Conservation (phyloP, 2,797 vertebrate genomes). For the Tympanoctomys barrerae region DNA sequence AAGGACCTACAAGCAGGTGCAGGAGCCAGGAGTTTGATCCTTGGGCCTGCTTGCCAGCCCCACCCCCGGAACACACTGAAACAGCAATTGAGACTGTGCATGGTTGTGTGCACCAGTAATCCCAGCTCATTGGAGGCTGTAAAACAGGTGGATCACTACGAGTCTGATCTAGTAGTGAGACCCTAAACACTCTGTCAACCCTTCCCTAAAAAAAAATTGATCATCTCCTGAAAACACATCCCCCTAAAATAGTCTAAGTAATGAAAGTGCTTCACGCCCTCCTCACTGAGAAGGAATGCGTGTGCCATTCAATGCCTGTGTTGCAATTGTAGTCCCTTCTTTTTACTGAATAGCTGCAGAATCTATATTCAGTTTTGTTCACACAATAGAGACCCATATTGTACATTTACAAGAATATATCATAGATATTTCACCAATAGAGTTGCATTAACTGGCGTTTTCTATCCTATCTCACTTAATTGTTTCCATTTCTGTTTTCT, state of each 20-base stretch:
- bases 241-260: constrained; percentile 83
- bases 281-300: constrained; percentile 83
- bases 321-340: constrained; percentile 81
- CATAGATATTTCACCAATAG: constrained; percentile 67
- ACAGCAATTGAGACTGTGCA: no score
- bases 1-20: no score
- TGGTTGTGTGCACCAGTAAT: no score
- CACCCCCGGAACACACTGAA: no score
- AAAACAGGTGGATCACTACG: no score
- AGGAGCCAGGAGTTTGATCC: no score
- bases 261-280: constrained; percentile 78
- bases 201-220: neutral
- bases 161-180: no score
- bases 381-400: constrained; percentile 80
- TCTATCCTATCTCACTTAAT: constrained; percentile 51
- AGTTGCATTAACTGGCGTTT: constrained; percentile 52
- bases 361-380: constrained; percentile 74
- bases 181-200: no score
- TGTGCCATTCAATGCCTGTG: constrained; percentile 81
- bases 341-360: constrained; percentile 85
- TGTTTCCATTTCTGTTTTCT: constrained; percentile 66
- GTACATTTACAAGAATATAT: constrained; percentile 80
- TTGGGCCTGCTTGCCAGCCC: no score
- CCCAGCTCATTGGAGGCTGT: no score
- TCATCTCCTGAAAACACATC: constrained; percentile 85